Evolutionary conservation across 2,888 invertebrate species (phyloP).

Genomic region (Rotaria sp.): DNA sequence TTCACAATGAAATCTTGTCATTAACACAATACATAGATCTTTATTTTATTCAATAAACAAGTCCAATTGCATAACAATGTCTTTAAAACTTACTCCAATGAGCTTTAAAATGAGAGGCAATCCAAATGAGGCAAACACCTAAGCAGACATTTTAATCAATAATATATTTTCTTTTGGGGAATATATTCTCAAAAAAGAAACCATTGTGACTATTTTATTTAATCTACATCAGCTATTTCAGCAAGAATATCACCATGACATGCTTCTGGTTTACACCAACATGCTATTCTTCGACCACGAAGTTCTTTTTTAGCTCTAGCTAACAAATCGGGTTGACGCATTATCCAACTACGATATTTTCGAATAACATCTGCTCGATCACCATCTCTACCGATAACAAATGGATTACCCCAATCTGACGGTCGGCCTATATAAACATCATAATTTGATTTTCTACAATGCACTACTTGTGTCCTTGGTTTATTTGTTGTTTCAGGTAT

Average conservation of each 20-base stretch:
- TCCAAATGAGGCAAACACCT: no score
- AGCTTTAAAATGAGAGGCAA: no score
- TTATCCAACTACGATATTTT: background rate
- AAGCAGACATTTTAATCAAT: no score
- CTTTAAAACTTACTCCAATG: no score
- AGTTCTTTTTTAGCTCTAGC: background rate
- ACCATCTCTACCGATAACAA: background rate
- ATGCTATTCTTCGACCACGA: background rate
- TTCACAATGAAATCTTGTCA: no score
- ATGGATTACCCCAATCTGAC: background rate
- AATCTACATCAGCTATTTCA: background rate
- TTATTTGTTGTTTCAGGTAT: background rate
- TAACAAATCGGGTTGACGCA: background rate
- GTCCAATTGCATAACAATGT: no score
- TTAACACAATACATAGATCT: no score
- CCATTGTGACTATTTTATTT: background rate
- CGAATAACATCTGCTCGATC: background rate
- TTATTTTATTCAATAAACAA: no score
- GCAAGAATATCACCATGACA: slow-evolving; percentile 5
- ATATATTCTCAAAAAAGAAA: no score
- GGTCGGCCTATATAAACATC: background rate
- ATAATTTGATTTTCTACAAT: background rate
- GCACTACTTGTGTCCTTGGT: background rate
- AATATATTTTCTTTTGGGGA: no score
- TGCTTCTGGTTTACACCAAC: slow-evolving; percentile 3